Base-by-base conservation (phyloP, 2,797 vertebrate genomes). In the Lycodopsis pacificus region DNA sequence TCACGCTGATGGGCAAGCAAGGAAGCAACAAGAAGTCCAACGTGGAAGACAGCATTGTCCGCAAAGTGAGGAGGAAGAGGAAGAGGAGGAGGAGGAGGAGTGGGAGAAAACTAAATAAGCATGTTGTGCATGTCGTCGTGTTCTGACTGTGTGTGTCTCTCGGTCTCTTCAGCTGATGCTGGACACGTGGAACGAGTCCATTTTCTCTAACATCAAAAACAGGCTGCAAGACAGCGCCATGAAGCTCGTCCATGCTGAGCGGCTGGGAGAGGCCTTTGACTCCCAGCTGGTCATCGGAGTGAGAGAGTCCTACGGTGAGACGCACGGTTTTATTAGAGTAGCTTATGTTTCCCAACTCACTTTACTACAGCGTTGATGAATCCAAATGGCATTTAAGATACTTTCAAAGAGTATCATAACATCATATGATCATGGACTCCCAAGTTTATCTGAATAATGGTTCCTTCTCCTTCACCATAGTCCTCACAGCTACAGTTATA, bases 181-280 rank as follows among this genome's bases (percentile, higher is more conserved):
- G 86, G 98, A 99, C 92, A 99, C 98, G 0, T 99, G 98, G 97
- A 99, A 99, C 81, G 98, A 99, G 89, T 99, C 98, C 61, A 99
- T 99, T 92, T 99, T 99, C 95, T 99, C 98, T 86, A 99, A 99
- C 92, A 99, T 99, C 86, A 99, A 99, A 89, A 98, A 96, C 70
- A 94, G 98, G 76, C 96, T 99, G 77, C 98, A 99, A 84, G 98
- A 99, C 84, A 99, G 98, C 74, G 98, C 98, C 83, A 99, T 99
- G 98, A 99, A 99, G 91, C 91, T 99, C 9, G 97, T 99, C 73
- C 98, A 99, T 54, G 97, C 98, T 0, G 98, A 99, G 92, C 91
- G 98, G 80, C 92, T 98, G 80, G 98, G 98, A 79, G 98, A 99
- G 90, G 98, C 98, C 83, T 99, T 99, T 0, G 98, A 99, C 90